Conservation (phyloP, 2,113 vertebrate genomes). For the Rafetus swinhoei region DNA sequence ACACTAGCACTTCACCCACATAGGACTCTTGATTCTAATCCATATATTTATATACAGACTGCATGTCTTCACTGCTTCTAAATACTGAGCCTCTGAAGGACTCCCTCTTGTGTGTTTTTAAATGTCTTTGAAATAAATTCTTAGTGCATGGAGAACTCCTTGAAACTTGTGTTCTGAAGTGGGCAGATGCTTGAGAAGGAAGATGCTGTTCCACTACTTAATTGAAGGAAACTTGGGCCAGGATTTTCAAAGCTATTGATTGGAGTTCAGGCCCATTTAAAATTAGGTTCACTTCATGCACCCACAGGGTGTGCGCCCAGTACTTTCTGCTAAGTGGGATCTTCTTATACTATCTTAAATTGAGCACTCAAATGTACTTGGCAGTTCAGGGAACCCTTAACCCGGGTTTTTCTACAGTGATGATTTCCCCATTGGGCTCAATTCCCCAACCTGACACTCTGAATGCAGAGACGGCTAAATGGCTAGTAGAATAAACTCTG, state of each 20-base stretch:
- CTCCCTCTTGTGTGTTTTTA: neutral
- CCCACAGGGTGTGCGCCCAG: too few species aligned
- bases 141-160: rapidly evolving
- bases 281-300: too few species aligned
- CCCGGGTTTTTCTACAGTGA: neutral
- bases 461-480: too few species aligned
- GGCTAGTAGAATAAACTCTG: too few species aligned
- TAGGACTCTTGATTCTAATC: neutral
- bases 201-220: neutral
- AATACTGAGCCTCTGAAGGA: neutral
- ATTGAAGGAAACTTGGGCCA: neutral
- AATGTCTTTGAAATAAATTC: neutral
- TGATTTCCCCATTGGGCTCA: too few species aligned
- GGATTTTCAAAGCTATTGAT: neutral
- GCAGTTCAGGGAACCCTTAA: neutral
- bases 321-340: neutral
- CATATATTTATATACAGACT: neutral
- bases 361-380: neutral
- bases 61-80: neutral
- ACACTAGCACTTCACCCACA: neutral
- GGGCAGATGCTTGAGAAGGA: neutral
- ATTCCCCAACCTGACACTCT: too few species aligned
- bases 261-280: neutral
- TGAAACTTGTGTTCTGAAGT: neutral
- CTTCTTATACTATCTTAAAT: neutral